A percentile compares a stretch with the other conserved stretches of the same genome.
phyloP scores from a whole-genome alignment of 1,140 invertebrate species.

The Drosophila setifemur region DNA sequence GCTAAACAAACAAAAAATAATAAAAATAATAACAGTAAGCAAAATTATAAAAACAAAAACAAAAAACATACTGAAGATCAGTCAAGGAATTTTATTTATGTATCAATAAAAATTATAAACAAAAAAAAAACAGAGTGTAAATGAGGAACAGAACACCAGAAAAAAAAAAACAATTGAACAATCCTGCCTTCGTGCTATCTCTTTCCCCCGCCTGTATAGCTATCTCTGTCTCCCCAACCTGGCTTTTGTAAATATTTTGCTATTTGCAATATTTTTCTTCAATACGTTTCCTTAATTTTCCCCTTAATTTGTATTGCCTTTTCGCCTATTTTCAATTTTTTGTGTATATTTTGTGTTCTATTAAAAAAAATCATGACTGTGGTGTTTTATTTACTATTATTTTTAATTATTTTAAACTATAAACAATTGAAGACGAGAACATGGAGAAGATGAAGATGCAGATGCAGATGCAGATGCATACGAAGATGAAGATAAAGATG shows the following conservation, averaged over 20 bases:
- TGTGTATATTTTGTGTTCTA: conserved; percentile 57
- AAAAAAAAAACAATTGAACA: too few relatives aligned
- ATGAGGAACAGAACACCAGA: too few relatives aligned
- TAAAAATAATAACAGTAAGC: conserved; percentile 46
- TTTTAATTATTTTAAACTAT: conserved; percentile 71
- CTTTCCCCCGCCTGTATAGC: not conserved
- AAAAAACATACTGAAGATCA: conserved; percentile 13
- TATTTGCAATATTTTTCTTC: conserved; percentile 33
- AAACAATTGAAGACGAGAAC: conserved; percentile 22
- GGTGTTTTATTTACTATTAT: conserved; percentile 82
- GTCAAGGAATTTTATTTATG: conserved; percentile 56
- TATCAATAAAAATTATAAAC: conserved; percentile 23
- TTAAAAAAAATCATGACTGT: conserved; percentile 75
- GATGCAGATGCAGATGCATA: not conserved
- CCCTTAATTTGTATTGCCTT: conserved; percentile 13
- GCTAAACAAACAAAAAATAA: conserved; percentile 32
- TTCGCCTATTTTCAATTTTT: not conserved
- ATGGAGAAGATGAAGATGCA: conserved; percentile 17
- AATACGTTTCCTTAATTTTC: conserved; percentile 32
- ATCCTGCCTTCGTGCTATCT: too few relatives aligned
- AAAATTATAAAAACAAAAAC: conserved; percentile 41
- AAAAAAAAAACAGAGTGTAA: conserved; percentile 10
- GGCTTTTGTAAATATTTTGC: conserved; percentile 74
- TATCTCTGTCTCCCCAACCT: not conserved
- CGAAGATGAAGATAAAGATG: too few relatives aligned